A percentile compares a stretch with the other conserved stretches of the same genome.
Evolutionary conservation across 64 coral and sea anemone species (phyloP).

Genomic region (Orbicella faveolata): DNA sequence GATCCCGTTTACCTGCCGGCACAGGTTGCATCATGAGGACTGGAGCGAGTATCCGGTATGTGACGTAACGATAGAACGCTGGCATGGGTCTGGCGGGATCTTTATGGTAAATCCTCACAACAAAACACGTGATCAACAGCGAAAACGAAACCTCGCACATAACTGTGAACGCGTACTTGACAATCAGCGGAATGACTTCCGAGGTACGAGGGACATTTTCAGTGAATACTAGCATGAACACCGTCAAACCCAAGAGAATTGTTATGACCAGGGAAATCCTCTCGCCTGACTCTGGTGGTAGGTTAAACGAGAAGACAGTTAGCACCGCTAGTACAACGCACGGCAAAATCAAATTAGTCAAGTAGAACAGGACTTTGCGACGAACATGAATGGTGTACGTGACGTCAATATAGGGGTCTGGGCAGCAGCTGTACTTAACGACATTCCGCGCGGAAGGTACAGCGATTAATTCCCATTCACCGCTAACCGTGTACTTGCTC

Average conservation of each 20-base stretch:
- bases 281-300: conserved; percentile 93
- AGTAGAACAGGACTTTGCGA: conserved; percentile 85
- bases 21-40: conserved; percentile 56
- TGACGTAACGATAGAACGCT: conserved; percentile 60
- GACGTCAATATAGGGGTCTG: conserved; percentile 80
- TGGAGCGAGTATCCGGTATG: conserved; percentile 74
- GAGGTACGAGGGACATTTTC: conserved; percentile 82
- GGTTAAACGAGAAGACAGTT: conserved; percentile 82
- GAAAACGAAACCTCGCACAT: conserved; percentile 86
- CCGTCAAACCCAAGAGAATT: conserved; percentile 85
- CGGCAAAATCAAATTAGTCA: conserved; percentile 85
- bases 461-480: conserved; percentile 81
- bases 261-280: conserved; percentile 90
- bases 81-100: conserved; percentile 62
- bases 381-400: conserved; percentile 73
- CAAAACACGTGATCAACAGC: conserved; percentile 78
- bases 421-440: conserved; percentile 83
- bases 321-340: conserved; percentile 71
- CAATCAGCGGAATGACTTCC: conserved; percentile 93
- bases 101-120: conserved; percentile 76
- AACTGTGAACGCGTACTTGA: conserved; percentile 77
- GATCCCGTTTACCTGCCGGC: background rate
- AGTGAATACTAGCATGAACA: conserved; percentile 89
- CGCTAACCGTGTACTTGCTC: conserved; percentile 73
- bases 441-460: conserved; percentile 50